Base-by-base conservation (phyloP, 1,140 invertebrate species). In the Ladona fulva region DNA sequence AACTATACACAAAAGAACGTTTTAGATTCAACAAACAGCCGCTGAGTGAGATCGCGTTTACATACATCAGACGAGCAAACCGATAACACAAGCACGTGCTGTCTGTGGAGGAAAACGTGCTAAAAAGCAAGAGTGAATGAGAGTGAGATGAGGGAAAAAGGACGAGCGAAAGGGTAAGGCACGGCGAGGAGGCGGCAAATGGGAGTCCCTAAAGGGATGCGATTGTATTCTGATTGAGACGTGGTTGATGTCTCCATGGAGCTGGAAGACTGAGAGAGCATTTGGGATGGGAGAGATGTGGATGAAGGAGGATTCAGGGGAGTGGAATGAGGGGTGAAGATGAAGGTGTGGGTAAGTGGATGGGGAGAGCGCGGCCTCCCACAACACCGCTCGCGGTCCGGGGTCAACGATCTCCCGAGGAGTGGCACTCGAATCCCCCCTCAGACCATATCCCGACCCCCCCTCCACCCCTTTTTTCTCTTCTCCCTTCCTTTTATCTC, bases 171-270 rank as follows among this genome's bases (percentile, higher is more conserved):
- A n/a, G n/a, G n/a, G n/a, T n/a, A n/a, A n/a, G n/a, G n/a, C n/a
- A n/a, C 44, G 10, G 44, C 12, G 52, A 66, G 52, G 14, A 3
- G 52, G n/a, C 5, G 52, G 52, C 14, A 66, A 10, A 52, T 52
- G 44, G 44, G 19, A 52, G 44, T 52, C 44, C 19, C 44, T 19
- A 11, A 10, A 22, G 16, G 12, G 52, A 66, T 19, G 52, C 16
- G 14, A 66, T 66, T 66, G 52, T 66, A 66, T 66, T 66, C 52
- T 66, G 52, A 66, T 66, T 66, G 52, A 66, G 52, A 66, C n/a
- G 52, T 66, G 52, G 16, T 19, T 19, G 52, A 66, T 66, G 52
- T 11, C 19, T 52, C 44, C 44, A 11, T 11, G 19, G 44, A 52
- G 44, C 19, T 10, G 44, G 44, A 19, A 52, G 44, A 52, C 44